Conservation (phyloP, 2,797 vertebrate species). For the Enteromius radiatus region DNA sequence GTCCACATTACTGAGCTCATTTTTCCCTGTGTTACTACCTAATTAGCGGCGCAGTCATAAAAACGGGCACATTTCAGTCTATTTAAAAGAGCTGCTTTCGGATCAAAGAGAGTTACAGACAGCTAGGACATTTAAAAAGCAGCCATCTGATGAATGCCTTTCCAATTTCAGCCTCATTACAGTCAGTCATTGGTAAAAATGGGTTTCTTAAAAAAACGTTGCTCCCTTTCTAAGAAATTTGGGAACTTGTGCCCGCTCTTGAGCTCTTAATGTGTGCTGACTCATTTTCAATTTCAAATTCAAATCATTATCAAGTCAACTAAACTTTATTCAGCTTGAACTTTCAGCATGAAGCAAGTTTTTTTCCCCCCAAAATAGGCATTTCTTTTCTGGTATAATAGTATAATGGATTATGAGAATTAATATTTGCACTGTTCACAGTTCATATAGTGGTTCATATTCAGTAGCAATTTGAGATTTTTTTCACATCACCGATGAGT, state of each 20-base stretch:
- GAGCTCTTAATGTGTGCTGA: conserved; percentile 4
- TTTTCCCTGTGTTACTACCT: conserved; percentile 17
- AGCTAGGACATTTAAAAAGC: conserved; percentile 38
- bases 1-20: conserved; percentile 7
- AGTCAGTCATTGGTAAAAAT: conserved; percentile 46
- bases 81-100: not conserved
- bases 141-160: conserved; percentile 40
- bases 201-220: conserved; percentile 5
- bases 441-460: not conserved
- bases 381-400: not conserved
- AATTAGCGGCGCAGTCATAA: conserved; percentile 29
- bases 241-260: conserved; percentile 3
- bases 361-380: not conserved
- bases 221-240: conserved; percentile 22
- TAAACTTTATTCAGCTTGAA: conserved; percentile 5
- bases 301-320: conserved; percentile 13
- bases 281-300: conserved; percentile 27
- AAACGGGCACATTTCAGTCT: conserved; percentile 3
- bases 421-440: conserved; percentile 7
- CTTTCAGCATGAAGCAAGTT: conserved; percentile 2
- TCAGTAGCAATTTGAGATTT: not conserved
- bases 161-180: conserved; percentile 49
- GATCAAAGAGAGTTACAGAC: conserved; percentile 26
- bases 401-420: not conserved
- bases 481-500: conserved; percentile 17